Evolutionary conservation across 2,113 vertebrate genomes (phyloP).

Genomic region (Microcebus tavaratra): DNA sequence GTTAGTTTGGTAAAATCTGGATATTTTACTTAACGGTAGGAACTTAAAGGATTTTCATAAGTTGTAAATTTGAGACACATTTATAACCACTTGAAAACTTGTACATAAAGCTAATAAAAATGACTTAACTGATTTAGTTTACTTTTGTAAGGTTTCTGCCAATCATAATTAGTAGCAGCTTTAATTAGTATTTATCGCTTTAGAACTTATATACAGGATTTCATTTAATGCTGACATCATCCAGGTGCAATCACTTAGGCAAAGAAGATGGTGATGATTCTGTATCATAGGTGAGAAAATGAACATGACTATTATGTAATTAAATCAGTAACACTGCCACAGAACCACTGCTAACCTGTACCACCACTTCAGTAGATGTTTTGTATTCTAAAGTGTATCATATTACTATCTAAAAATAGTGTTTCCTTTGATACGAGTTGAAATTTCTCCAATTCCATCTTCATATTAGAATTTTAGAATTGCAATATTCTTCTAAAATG

Average conservation of each 20-base stretch:
- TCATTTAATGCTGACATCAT: background rate
- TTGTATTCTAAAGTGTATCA: background rate
- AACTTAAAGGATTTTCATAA: background rate
- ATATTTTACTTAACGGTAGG: background rate
- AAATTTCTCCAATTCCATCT: constrained; percentile 41
- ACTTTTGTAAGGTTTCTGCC: background rate
- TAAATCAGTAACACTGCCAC: background rate
- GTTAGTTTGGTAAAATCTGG: background rate
- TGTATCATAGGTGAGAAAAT: background rate
- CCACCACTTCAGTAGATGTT: background rate
- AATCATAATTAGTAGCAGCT: background rate
- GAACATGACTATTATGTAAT: background rate
- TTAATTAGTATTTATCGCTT: background rate
- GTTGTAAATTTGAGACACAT: background rate
- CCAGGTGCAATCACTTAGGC: background rate
- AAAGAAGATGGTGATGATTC: background rate
- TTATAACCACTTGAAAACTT: constrained; percentile 21
- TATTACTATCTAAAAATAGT: background rate
- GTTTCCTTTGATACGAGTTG: constrained; percentile 10
- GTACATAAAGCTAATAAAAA: constrained; percentile 32
- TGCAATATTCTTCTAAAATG: too few species aligned
- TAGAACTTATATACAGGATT: background rate
- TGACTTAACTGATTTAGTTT: background rate
- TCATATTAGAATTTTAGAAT: constrained; percentile 15
- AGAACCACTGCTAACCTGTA: background rate